Evolutionary conservation across 2,888 invertebrate genomes (phyloP).

Genomic region (Phortica magna): DNA sequence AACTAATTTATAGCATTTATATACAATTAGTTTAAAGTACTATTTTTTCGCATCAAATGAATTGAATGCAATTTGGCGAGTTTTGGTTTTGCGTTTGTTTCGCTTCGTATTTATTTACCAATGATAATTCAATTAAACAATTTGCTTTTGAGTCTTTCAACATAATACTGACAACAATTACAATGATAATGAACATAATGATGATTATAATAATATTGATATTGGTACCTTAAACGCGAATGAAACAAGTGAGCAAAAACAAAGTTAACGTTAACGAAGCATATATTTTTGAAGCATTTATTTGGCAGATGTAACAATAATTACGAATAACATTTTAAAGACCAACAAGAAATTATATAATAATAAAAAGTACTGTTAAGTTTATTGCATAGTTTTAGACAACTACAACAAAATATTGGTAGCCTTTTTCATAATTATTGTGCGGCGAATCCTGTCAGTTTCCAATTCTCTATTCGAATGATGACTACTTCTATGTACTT

Average conservation of each 20-base stretch:
- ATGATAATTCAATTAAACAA: conserved; percentile 32
- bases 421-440: conserved; percentile 33
- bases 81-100: neutral
- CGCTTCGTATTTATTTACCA: conserved; percentile 31
- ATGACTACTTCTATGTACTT: too few species aligned
- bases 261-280: conserved; percentile 1
- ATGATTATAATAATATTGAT: conserved; percentile 13
- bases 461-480: too few species aligned
- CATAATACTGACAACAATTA: conserved; percentile 43
- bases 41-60: conserved; percentile 46
- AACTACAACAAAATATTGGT: conserved; percentile 57
- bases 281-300: conserved; percentile 41
- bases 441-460: neutral
- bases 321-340: conserved; percentile 35
- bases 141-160: conserved; percentile 74
- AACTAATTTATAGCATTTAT: conserved; percentile 29
- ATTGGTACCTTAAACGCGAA: conserved; percentile 34
- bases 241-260: neutral
- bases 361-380: conserved; percentile 58
- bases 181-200: neutral
- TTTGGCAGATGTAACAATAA: conserved; percentile 38
- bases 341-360: conserved; percentile 31
- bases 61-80: conserved; percentile 10
- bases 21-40: conserved; percentile 37
- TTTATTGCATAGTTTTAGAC: conserved; percentile 67